phyloP scores from a whole-genome alignment of 64 coral and sea anemone genomes.

The Trachythela sp. region DNA sequence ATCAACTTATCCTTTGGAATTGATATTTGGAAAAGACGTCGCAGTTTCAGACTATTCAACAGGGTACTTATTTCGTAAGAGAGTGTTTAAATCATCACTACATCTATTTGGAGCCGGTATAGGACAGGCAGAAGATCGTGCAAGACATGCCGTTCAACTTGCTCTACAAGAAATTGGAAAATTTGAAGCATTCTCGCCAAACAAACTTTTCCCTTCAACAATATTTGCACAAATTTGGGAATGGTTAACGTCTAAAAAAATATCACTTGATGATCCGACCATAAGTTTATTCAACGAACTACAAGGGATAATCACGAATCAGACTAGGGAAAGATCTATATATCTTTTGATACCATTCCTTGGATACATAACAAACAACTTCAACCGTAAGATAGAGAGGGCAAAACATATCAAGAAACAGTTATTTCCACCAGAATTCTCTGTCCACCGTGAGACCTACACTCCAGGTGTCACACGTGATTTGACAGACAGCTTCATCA shows the following conservation, averaged over 20 bases:
- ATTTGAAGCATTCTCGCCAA: not conserved
- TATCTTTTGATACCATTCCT: not conserved
- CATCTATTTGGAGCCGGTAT: not conserved
- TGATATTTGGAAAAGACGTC: not conserved
- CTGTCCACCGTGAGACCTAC: not conserved
- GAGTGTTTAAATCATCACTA: not conserved
- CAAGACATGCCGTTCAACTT: not conserved
- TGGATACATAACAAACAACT: not conserved
- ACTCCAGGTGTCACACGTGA: not conserved
- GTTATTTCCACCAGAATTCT: too few relatives aligned
- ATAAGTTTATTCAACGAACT: not conserved
- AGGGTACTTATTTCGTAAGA: not conserved
- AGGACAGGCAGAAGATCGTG: not conserved
- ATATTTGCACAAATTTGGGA: not conserved
- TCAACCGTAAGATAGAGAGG: not conserved
- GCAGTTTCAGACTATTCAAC: not conserved
- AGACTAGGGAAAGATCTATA: not conserved
- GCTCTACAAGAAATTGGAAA: not conserved
- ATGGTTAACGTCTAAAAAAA: not conserved
- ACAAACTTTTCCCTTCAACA: not conserved
- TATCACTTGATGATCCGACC: not conserved
- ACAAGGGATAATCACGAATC: too few relatives aligned
- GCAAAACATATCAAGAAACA: not conserved
- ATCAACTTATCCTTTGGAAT: not conserved
- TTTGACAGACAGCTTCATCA: not conserved